Conservation (phyloP, 2,113 vertebrate genomes). For the Gymnorhina tibicen region DNA sequence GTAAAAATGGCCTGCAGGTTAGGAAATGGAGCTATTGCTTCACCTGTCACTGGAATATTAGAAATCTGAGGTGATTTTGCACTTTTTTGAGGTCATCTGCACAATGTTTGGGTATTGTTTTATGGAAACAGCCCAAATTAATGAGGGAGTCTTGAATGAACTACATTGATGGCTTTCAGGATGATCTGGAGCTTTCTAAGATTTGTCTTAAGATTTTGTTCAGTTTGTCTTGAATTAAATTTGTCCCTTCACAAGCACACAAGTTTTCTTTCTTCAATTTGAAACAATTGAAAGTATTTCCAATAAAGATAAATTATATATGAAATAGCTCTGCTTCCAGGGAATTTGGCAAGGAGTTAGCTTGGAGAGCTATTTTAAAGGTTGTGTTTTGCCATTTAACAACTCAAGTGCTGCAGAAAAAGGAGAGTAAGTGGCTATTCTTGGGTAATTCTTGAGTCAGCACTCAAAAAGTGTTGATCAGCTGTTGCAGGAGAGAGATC, state of each 20-base stretch:
- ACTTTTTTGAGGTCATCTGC: not conserved
- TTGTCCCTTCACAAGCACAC: not conserved
- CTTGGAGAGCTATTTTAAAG: not conserved
- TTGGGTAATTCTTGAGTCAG: conserved; percentile 22
- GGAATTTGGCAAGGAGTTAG: not conserved
- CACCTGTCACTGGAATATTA: not conserved
- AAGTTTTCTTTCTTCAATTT: not conserved
- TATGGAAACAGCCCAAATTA: not conserved
- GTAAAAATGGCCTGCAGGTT: not conserved
- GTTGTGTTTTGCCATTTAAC: not conserved
- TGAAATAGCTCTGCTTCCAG: not conserved
- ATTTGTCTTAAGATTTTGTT: not conserved
- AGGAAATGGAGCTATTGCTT: not conserved
- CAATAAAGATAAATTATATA: not conserved
- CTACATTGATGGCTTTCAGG: not conserved
- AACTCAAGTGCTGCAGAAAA: not conserved
- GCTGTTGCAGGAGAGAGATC: conserved; percentile 5
- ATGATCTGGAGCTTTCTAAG: not conserved
- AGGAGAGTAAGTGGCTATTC: conserved; percentile 21
- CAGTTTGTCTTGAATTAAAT: not conserved
- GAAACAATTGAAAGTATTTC: not conserved
- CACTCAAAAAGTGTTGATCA: conserved; percentile 42
- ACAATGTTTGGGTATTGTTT: not conserved
- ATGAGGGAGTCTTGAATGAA: not conserved
- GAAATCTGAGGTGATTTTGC: not conserved